Conservation (phyloP, 2,113 vertebrate genomes). For the Macrotis lagotis region DNA sequence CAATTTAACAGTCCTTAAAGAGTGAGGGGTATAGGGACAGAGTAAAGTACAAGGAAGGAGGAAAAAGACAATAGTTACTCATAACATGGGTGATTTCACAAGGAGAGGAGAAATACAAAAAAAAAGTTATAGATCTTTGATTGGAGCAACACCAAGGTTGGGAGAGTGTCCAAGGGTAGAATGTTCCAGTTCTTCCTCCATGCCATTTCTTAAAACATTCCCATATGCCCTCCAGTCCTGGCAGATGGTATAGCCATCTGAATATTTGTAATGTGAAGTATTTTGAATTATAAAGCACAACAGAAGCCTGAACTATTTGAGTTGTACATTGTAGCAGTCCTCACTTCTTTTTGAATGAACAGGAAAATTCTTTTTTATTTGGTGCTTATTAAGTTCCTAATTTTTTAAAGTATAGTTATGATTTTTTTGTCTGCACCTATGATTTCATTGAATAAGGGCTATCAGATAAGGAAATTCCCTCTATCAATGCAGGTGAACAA, state of each 20-base stretch:
- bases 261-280: neutral
- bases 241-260: neutral
- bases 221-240: neutral
- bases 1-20: constrained; percentile 12
- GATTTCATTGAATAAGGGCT: neutral
- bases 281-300: neutral
- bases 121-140: neutral
- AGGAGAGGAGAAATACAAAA: neutral
- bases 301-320: neutral
- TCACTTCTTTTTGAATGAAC: neutral
- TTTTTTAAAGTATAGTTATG: neutral
- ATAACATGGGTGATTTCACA: neutral
- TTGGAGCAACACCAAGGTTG: neutral
- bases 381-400: neutral
- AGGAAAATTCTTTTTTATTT: neutral
- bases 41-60: neutral
- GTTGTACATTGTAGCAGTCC: neutral
- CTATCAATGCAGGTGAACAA: neutral
- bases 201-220: constrained; percentile 18
- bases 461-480: neutral
- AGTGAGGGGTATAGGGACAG: neutral
- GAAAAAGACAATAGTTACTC: neutral
- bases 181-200: constrained; percentile 4
- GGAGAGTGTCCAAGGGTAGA: neutral
- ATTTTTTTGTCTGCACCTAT: neutral